A percentile compares a stretch with the other conserved stretches of the same genome.
Evolutionary conservation across 2,797 vertebrate genomes (phyloP).

Genomic region (Megaceryle alcyon): DNA sequence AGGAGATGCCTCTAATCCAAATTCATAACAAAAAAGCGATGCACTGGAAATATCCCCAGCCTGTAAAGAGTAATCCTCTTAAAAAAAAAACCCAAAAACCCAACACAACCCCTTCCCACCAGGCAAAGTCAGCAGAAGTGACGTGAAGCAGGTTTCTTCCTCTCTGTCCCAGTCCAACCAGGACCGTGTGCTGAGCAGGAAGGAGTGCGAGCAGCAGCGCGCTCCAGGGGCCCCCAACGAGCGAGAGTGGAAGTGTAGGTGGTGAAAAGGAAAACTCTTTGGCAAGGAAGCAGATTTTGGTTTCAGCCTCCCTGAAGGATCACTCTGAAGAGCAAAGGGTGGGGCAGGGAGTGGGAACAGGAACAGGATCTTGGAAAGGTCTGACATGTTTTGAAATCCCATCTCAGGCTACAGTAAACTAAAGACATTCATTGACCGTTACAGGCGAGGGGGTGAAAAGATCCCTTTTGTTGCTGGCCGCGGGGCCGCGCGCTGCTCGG

Average conservation of each 20-base stretch:
- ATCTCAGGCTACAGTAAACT: background rate
- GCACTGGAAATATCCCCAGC: background rate
- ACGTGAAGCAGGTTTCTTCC: background rate
- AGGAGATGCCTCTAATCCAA: conserved; percentile 44
- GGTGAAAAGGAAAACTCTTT: background rate
- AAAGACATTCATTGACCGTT: background rate
- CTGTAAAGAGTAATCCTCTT: background rate
- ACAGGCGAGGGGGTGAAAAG: background rate
- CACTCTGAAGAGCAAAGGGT: background rate
- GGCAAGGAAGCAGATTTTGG: background rate
- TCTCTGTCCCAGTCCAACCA: background rate
- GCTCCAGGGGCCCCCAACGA: fast-evolving
- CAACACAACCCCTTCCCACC: background rate
- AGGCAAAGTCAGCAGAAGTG: background rate
- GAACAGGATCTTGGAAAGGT: background rate
- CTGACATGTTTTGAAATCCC: background rate
- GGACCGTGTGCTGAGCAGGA: background rate
- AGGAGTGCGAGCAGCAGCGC: fast-evolving
- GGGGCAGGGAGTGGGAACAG: background rate
- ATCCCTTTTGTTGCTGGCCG: too few species aligned
- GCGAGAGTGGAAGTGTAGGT: background rate
- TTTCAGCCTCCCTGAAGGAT: background rate
- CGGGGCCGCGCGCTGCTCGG: background rate
- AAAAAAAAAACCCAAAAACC: background rate
- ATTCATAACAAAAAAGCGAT: conserved; percentile 19